Evolutionary conservation across 2,888 invertebrate genomes (phyloP), one percentile per base, ranked within the genome.

Genomic region (Gari tellinella): DNA sequence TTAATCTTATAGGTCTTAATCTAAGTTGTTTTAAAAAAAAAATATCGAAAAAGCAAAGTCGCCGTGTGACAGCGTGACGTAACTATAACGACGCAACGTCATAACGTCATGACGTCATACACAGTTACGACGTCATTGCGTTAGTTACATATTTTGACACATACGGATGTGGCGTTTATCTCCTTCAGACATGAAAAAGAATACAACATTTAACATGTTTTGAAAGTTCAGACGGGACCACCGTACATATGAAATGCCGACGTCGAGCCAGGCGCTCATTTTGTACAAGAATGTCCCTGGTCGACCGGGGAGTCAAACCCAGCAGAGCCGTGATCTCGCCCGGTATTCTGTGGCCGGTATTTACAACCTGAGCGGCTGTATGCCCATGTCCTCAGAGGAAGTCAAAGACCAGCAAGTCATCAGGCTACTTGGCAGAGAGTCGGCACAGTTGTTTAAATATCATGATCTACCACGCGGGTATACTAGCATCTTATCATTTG

Each of bases 231-330:
- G n/a, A n/a, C n/a, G 5, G 10, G 10, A 31, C 31, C 4, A 10
- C 4, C 31, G 10, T 4, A 31, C 31, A 31, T 4, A 31, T 31
- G 10, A 7, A 31, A 60, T 74, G 74, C 74, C 74, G 23, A 74
- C 74, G 2, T 74, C 74, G 4, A 74, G 74, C 43, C 74, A 74
- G 38, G 61, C 64, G 38, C 25, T 65, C n/a, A 74, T 74, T n/a
- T 26, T 61, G 0, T 19, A 63, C 26, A 62, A 66, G 31, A 38
- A 46, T 21, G 37, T 49, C 3, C 14, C 25, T 7, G 52, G 23
- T n/a, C 19, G 38, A 21, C 49, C 40, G 17, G 45, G 43, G 12
- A 48, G 51, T 14, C 45, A 61, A 19, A 14, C 31, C 21, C 45
- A 46, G 38, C 19, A 26, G 23, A 43, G 58, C 19, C 53, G 58